phyloP scores from a whole-genome alignment of 2,113 vertebrate genomes.

The Tympanuchus pallidicinctus region DNA sequence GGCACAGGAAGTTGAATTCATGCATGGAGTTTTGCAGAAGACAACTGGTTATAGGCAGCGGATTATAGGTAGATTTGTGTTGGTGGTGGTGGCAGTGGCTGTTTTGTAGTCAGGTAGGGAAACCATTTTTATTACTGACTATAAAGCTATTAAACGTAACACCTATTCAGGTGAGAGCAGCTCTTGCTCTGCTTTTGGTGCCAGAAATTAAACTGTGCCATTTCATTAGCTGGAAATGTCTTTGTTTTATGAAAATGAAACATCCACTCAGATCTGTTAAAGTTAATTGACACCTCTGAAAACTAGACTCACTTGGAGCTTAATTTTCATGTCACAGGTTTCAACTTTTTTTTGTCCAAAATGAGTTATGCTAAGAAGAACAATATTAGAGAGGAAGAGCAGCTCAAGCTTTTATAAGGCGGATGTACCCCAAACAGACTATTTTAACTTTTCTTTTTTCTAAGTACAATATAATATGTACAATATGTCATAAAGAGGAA shows the following conservation, averaged over 20 bases:
- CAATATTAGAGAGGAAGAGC: neutral
- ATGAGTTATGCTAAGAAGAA: neutral
- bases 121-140: neutral
- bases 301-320: constrained; percentile 2
- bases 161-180: neutral
- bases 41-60: neutral
- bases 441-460: constrained; percentile 10
- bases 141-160: neutral
- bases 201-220: neutral
- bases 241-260: neutral
- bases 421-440: constrained; percentile 28
- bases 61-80: neutral
- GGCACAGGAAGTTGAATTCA: neutral
- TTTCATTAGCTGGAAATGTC: neutral
- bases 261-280: neutral
- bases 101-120: neutral
- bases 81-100: neutral
- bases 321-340: constrained; percentile 27
- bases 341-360: neutral
- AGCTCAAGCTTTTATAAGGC: constrained; percentile 16
- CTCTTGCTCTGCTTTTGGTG: neutral
- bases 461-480: constrained; percentile 61
- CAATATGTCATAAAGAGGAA: constrained; percentile 64
- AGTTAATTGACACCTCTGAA: constrained; percentile 10
- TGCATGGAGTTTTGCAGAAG: neutral